Base-by-base conservation (phyloP, 2,113 vertebrate species). In the Marmota monax region DNA sequence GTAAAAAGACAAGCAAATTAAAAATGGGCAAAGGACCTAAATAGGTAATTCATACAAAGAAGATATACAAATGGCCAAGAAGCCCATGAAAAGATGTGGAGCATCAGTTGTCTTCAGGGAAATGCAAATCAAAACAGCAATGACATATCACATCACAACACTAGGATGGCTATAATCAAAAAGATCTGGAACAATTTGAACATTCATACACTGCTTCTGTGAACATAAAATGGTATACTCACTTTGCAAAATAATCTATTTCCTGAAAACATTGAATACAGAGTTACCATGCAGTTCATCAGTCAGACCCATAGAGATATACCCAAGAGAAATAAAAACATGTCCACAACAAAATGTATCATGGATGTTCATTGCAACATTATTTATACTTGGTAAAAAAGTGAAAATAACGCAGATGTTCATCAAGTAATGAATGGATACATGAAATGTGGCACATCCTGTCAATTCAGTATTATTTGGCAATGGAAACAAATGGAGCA, bases 191-290 rank as follows among this genome's bases (percentile, higher is more conserved):
- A 53, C 87, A 94, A 61, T 39, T 51, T 61, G 37, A 78, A 63
- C 16, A 7, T 20, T 80, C 51, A 37, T 42, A 53, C 6, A 13
- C 48, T 56, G 18, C 18, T 95, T 29, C 16, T 73, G 14, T 13
- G 48, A 58, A 87, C 14, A 8, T 29, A 53, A 94, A 84, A 45
- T 61, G 22, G 5, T 83, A 2, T 12, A 78, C 51, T 13, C 22
- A 78, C 27, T 92, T 94, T 74, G 58, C 74, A 63, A 89, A 94
- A 80, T 4, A 93, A 42, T 83, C 37, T 45, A 34, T 56, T 95
- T 95, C 22, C 16, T 85, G 14, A 61, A 74, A 69, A 82, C 5
- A 22, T 73, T 73, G 76, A 37, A 56, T n/a, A 77, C 45, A 48
- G 12, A 48, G 9, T 72, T 73, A 73, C 23, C 18, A n/a, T 39